Conservation (phyloP, 2,797 vertebrate species). For the Chelmon rostratus region DNA sequence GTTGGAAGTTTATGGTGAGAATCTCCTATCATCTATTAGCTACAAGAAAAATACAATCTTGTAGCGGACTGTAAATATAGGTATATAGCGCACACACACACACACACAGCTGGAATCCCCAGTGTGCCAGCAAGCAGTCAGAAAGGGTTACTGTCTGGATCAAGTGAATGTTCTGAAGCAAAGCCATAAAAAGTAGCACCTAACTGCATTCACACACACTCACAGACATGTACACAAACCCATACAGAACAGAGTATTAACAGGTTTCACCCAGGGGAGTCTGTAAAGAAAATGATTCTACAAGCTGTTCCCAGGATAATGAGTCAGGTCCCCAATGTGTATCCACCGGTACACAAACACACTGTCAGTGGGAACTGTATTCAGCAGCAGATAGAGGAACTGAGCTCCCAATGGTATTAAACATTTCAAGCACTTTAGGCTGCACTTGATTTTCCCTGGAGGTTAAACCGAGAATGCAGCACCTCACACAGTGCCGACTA, state of each 20-base stretch:
- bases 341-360: slow-evolving; percentile 34
- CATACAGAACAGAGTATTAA: slow-evolving; percentile 50
- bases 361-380: slow-evolving; percentile 44
- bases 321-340: slow-evolving; percentile 49
- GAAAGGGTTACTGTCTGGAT: slow-evolving; percentile 42
- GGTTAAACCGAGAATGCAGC: slow-evolving; percentile 22
- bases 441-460: slow-evolving; percentile 65
- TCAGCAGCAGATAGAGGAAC: slow-evolving; percentile 56
- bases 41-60: not conserved
- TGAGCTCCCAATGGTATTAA: slow-evolving; percentile 59
- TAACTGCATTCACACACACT: slow-evolving; percentile 36
- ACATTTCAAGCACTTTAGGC: slow-evolving; percentile 74
- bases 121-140: slow-evolving; percentile 27
- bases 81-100: not conserved
- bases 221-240: slow-evolving; percentile 37
- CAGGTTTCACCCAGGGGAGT: slow-evolving; percentile 65
- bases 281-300: slow-evolving; percentile 61
- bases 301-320: slow-evolving; percentile 63
- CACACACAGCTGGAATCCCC: slow-evolving; percentile 25
- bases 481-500: slow-evolving; percentile 39
- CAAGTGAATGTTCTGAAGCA: slow-evolving; percentile 39
- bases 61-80: not conserved
- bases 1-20: not conserved
- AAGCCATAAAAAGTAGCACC: slow-evolving; percentile 28
- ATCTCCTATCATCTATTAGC: not conserved